Conservation (phyloP, 2,797 vertebrate genomes). For the Sebastiscus tertius region DNA sequence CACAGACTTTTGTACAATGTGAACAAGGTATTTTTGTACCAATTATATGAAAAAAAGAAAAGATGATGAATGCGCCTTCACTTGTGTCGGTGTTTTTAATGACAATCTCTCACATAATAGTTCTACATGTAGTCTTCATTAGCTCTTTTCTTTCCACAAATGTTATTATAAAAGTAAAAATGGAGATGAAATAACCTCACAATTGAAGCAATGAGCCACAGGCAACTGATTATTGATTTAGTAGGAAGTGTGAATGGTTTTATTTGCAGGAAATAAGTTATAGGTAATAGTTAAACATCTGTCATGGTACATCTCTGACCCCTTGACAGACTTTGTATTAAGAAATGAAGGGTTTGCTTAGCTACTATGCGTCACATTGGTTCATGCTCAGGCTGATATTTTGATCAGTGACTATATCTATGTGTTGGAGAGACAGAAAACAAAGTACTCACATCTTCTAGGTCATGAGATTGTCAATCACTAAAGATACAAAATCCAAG, state of each 20-base stretch:
- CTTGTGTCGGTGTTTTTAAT: constrained; percentile 18
- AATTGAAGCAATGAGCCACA: neutral
- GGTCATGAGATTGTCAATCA: neutral
- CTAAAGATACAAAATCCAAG: neutral
- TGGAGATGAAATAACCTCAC: neutral
- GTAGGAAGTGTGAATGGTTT: neutral
- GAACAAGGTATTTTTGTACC: constrained; percentile 34
- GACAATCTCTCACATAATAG: neutral
- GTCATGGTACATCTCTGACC: no score
- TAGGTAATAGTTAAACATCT: neutral
- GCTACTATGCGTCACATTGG: neutral
- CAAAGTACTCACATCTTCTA: neutral
- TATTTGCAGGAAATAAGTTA: neutral
- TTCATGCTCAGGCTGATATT: neutral
- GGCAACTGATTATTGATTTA: neutral
- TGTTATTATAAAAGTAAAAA: neutral
- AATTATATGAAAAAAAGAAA: neutral
- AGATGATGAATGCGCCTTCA: constrained; percentile 5
- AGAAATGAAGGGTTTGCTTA: neutral
- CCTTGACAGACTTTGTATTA: neutral
- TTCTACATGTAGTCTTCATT: neutral
- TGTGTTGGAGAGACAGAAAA: neutral
- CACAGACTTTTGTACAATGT: constrained; percentile 51
- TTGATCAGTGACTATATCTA: neutral
- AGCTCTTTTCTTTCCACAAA: neutral